These are phyloP conservation scores for Antechinus stuartii DNA, from an alignment of 2,113 vertebrate species.

Conservation along the genomic window DNA sequence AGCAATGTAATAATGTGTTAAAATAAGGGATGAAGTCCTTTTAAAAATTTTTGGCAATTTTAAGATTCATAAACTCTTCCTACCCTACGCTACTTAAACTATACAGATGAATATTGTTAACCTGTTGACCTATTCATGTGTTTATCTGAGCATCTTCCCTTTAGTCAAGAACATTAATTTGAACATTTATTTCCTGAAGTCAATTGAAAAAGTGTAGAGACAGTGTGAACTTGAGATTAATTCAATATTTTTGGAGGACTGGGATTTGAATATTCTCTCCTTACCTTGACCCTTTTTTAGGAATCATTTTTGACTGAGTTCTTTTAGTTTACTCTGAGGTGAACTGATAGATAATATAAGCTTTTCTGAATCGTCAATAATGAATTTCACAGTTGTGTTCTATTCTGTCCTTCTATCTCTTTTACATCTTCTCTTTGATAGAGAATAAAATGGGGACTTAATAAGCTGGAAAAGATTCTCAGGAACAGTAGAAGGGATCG, in stretches of 20 bases:
- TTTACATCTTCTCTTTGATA: background rate
- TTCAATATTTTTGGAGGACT: background rate
- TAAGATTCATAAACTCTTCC: background rate
- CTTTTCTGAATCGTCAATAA: background rate
- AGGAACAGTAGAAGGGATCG: background rate
- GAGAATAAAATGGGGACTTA: background rate
- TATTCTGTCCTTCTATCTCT: background rate
- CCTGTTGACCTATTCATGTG: background rate
- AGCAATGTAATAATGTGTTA: background rate
- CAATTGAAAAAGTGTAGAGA: background rate
- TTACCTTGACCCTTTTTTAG: background rate
- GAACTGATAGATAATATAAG: conserved; percentile 12
- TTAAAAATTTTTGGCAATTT: background rate
- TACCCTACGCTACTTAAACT: background rate
- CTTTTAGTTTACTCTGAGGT: background rate
- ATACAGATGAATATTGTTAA: background rate
- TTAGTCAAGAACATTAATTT: background rate
- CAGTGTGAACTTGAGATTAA: background rate
- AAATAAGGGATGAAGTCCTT: background rate
- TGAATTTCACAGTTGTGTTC: background rate
- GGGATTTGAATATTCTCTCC: background rate
- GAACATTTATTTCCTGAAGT: background rate
- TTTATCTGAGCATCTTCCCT: background rate
- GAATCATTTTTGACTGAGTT: background rate
- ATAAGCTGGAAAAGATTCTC: background rate